A percentile compares a stretch with the other conserved stretches of the same genome.
Conservation (phyloP, 2,797 vertebrate genomes). For the Jordanella pulchra region DNA sequence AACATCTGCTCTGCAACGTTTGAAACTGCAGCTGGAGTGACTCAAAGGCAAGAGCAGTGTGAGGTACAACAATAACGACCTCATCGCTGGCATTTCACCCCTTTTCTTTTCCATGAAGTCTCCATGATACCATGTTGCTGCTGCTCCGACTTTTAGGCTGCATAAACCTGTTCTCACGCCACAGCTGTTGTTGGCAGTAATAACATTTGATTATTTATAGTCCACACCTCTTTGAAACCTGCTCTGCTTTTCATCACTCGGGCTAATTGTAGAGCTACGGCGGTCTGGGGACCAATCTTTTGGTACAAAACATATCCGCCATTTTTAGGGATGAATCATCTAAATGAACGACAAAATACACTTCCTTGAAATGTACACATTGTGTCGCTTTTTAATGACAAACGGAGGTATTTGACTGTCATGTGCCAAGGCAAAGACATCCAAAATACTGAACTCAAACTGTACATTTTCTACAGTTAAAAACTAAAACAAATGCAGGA, state of each 20-base stretch:
- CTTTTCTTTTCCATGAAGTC: constrained; percentile 2
- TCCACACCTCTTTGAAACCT: background rate
- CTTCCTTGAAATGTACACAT: no score
- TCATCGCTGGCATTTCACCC: constrained; percentile 11
- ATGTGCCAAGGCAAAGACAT: no score
- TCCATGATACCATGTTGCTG: constrained; percentile 14
- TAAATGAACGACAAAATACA: no score
- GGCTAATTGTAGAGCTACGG: background rate
- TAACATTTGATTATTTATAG: background rate
- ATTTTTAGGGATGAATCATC: background rate
- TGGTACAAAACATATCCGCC: background rate
- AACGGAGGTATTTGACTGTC: no score
- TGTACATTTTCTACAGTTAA: background rate
- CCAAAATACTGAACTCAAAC: no score
- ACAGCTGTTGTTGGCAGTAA: constrained; percentile 1
- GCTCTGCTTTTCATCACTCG: background rate
- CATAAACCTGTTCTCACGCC: constrained; percentile 4
- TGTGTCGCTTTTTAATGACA: no score
- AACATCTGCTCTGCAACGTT: constrained; percentile 19
- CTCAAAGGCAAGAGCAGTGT: constrained; percentile 8
- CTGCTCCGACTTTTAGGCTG: background rate
- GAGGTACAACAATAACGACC: constrained; percentile 22
- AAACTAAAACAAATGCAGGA: background rate
- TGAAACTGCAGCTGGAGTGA: constrained; percentile 18
- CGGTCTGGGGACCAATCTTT: background rate